These are phyloP conservation scores for Protaetia brevitarsis DNA, from an alignment of 1,140 invertebrate genomes.

Conservation along the genomic window DNA sequence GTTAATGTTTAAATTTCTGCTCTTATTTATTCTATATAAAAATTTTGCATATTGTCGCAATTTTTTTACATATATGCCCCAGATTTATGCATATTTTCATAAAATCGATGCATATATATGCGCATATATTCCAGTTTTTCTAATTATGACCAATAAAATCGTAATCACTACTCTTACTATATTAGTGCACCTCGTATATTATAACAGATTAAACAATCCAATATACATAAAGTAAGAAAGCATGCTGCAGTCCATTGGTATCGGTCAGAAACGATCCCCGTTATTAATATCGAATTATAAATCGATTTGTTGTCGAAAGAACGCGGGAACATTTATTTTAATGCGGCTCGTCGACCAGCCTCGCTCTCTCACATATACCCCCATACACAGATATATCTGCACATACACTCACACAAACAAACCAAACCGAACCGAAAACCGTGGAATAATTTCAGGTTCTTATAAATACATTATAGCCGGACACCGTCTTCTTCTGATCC, in stretches of 20 bases:
- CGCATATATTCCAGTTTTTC: too few species aligned
- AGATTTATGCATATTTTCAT: too few species aligned
- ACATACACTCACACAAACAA: not conserved
- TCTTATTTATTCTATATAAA: too few species aligned
- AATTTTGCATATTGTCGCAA: too few species aligned
- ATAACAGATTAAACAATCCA: not conserved
- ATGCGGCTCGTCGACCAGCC: not conserved
- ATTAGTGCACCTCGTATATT: not conserved
- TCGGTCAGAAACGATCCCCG: conserved; percentile 5
- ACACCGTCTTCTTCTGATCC: not conserved
- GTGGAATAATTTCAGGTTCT: conserved; percentile 16
- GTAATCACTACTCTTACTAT: too few species aligned
- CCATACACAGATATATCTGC: too few species aligned
- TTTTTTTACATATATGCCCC: too few species aligned
- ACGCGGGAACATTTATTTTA: conserved; percentile 12
- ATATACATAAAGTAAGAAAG: too few species aligned
- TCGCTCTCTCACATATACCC: not conserved
- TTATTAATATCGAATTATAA: conserved; percentile 19
- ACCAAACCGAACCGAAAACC: not conserved
- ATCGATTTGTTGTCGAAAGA: conserved; percentile 13
- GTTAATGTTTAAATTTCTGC: too few species aligned
- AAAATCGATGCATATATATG: too few species aligned
- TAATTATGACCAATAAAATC: too few species aligned
- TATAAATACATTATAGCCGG: conserved; percentile 10
- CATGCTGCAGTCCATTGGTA: conserved; percentile 3